Conservation (phyloP, 2,888 invertebrate genomes). For the Perizoma flavofasciatum region DNA sequence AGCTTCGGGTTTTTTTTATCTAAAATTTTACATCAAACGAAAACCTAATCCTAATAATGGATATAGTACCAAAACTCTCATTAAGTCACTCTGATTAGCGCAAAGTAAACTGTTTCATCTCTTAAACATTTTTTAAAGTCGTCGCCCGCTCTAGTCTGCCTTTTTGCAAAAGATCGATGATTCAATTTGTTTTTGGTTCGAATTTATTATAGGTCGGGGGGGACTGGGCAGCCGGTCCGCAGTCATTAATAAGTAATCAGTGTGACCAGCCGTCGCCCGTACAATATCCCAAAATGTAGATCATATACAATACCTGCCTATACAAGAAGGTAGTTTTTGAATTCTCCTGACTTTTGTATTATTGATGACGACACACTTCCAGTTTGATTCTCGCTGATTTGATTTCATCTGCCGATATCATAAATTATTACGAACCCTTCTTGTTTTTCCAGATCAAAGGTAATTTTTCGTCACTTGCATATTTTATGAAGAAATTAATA, state of each 20-base stretch:
- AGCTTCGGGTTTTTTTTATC: no score
- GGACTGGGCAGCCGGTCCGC: constrained; percentile 46
- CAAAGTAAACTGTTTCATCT: constrained; percentile 14
- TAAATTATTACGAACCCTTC: constrained; percentile 1
- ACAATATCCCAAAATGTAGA: constrained; percentile 33
- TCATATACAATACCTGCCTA: constrained; percentile 13
- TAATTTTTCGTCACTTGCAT: not conserved
- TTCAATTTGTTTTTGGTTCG: constrained; percentile 56
- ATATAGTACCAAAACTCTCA: not conserved
- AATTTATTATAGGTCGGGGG: constrained; percentile 60
- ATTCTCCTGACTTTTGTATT: constrained; percentile 21
- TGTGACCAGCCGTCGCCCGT: constrained; percentile 47
- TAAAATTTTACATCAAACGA: no score
- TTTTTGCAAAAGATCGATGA: constrained; percentile 52
- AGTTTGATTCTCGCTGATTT: constrained; percentile 14
- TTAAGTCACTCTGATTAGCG: not conserved
- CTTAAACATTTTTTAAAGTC: constrained; percentile 10
- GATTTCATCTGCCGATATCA: constrained; percentile 18
- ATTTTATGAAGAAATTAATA: not conserved
- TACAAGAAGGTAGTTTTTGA: constrained; percentile 15
- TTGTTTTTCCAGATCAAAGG: not conserved
- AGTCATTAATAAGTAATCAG: constrained; percentile 78
- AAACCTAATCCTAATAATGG: not conserved
- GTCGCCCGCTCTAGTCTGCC: constrained; percentile 6
- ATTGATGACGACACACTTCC: constrained; percentile 24